phyloP scores from a whole-genome alignment of 1,140 invertebrate species.

The Trichomalopsis sarcophagae region DNA sequence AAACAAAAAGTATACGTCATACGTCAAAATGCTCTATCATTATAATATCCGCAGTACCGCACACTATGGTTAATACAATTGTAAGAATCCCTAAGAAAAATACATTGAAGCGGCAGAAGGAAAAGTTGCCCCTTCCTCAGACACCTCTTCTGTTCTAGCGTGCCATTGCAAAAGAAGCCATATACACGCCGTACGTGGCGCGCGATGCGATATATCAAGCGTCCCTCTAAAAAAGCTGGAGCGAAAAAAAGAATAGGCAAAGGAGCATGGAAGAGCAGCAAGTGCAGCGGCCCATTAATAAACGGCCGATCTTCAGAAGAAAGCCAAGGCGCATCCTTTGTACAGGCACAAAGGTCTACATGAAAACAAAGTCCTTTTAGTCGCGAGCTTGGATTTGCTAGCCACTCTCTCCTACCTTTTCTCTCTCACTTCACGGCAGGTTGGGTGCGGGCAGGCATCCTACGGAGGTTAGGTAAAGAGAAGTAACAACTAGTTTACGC shows the following conservation, averaged over 20 bases:
- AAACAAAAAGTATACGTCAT: too few relatives aligned
- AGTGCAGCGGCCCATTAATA: constrained; percentile 32
- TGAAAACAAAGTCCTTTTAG: constrained; percentile 37
- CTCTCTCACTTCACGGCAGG: neutral
- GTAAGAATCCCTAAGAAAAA: constrained; percentile 23
- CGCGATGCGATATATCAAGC: constrained; percentile 22
- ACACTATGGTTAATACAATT: constrained; percentile 25
- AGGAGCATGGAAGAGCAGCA: neutral
- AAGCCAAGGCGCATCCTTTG: constrained; percentile 27
- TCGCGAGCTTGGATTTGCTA: neutral
- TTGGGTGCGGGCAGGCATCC: neutral
- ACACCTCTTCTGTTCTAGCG: neutral
- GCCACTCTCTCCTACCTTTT: neutral
- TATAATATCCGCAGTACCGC: constrained; percentile 16
- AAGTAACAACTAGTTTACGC: neutral
- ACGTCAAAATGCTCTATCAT: neutral
- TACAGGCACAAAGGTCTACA: constrained; percentile 10
- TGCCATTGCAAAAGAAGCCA: neutral
- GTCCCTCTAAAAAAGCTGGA: neutral
- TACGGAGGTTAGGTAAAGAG: neutral
- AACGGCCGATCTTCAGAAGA: constrained; percentile 21
- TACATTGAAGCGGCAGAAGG: constrained; percentile 19
- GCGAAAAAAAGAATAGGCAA: constrained; percentile 9
- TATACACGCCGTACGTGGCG: neutral
- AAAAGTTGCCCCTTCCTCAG: neutral